phyloP scores from a whole-genome alignment of 2,797 vertebrate species.

The Lepus oiostolus region DNA sequence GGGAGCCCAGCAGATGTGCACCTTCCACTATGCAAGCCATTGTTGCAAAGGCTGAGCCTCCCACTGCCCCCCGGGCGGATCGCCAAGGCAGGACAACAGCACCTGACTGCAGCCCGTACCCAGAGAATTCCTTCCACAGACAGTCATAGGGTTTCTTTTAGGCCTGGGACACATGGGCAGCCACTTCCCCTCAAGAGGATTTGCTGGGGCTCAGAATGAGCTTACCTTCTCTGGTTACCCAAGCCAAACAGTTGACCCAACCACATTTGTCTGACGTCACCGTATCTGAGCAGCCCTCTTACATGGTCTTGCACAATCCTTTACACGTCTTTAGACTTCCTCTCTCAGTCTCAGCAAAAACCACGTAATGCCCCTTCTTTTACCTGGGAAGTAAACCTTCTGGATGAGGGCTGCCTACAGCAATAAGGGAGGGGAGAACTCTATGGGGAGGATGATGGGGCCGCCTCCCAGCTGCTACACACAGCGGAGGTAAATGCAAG shows the following conservation, averaged over 20 bases:
- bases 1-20: not conserved
- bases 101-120: not conserved
- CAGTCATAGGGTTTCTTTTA: slow-evolving; percentile 68
- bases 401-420: not conserved
- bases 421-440: not conserved
- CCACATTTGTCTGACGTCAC: not conserved
- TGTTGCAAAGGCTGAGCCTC: not conserved
- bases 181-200: not conserved
- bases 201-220: slow-evolving; percentile 4
- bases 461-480: not conserved
- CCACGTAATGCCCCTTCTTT: slow-evolving; percentile 28
- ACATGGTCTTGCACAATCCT: not conserved
- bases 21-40: not conserved
- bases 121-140: slow-evolving; percentile 67
- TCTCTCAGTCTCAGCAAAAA: slow-evolving; percentile 25
- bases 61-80: not conserved
- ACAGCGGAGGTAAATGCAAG: not conserved
- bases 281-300: not conserved
- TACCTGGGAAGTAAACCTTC: slow-evolving; percentile 36
- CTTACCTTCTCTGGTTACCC: slow-evolving; percentile 61
- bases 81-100: not conserved
- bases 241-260: slow-evolving; percentile 1
- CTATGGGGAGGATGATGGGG: not conserved
- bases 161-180: slow-evolving; percentile 13
- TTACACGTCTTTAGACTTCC: not conserved